These are phyloP conservation scores for Salvelinus namaycush DNA, from an alignment of 2,113 vertebrate species.

Conservation along the genomic window DNA sequence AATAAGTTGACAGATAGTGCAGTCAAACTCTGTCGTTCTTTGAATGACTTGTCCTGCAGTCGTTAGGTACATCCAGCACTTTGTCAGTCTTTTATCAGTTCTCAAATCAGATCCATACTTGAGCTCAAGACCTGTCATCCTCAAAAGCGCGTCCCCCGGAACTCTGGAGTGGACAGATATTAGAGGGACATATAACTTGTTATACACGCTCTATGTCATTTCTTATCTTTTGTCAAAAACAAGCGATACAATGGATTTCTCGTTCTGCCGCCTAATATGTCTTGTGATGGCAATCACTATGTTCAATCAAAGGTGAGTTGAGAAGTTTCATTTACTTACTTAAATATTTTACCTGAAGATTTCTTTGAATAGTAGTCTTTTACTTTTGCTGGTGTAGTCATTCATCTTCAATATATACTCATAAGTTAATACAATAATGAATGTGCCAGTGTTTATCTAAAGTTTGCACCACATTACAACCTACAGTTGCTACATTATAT, in stretches of 20 bases:
- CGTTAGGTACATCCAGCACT: neutral
- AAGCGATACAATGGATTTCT: slow-evolving; percentile 65
- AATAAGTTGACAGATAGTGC: slow-evolving; percentile 38
- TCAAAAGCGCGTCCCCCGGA: slow-evolving; percentile 9
- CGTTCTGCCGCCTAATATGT: slow-evolving; percentile 59
- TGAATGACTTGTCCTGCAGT: slow-evolving; percentile 60
- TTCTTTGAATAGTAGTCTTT: neutral
- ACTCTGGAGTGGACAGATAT: slow-evolving; percentile 28
- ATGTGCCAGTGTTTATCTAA: neutral
- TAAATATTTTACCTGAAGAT: slow-evolving; percentile 22
- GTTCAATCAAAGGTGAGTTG: slow-evolving; percentile 71
- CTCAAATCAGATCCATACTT: slow-evolving; percentile 15
- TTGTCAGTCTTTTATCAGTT: slow-evolving; percentile 12
- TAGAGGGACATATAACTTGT: slow-evolving; percentile 48
- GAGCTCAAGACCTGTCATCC: slow-evolving; percentile 28
- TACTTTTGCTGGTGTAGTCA: neutral
- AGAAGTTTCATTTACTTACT: slow-evolving; percentile 20
- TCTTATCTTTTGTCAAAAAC: slow-evolving; percentile 15
- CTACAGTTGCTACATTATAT: neutral
- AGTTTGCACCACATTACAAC: neutral
- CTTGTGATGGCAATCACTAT: slow-evolving; percentile 61
- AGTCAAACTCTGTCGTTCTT: slow-evolving; percentile 47
- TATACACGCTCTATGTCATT: slow-evolving; percentile 12
- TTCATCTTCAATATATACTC: neutral
- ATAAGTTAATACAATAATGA: neutral